Conservation (phyloP, 2,113 vertebrate species). For the Osmerus mordax region DNA sequence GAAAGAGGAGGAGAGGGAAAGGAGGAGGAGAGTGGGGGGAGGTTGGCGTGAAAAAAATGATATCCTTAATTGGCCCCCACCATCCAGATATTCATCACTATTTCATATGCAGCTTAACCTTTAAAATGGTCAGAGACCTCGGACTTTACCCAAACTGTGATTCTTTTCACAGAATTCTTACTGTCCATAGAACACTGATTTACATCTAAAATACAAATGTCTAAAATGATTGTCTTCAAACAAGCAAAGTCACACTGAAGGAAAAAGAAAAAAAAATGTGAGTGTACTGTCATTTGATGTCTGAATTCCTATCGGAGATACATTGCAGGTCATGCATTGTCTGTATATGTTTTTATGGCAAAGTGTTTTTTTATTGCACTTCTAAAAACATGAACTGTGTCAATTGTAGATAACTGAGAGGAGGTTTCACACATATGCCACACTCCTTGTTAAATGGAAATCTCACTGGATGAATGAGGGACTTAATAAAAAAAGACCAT, state of each 20-base stretch:
- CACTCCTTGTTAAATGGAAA: conserved; percentile 35
- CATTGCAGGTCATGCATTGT: neutral
- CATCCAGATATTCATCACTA: conserved; percentile 71
- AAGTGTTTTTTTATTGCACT: conserved; percentile 25
- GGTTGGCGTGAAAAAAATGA: conserved; percentile 42
- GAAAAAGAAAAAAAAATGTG: neutral
- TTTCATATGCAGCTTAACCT: conserved; percentile 81
- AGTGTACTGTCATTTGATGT: neutral
- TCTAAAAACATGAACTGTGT: neutral
- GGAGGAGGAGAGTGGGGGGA: conserved; percentile 7
- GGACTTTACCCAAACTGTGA: conserved; percentile 8
- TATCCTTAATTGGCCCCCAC: conserved; percentile 81
- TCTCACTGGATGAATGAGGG: conserved; percentile 52
- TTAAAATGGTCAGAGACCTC: conserved; percentile 55
- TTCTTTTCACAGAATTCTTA: conserved; percentile 14
- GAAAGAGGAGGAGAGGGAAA: conserved; percentile 41
- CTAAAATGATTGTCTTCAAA: neutral
- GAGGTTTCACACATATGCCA: too few relatives aligned
- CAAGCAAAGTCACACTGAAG: neutral
- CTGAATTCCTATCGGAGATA: neutral
- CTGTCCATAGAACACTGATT: neutral
- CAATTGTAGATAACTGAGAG: too few relatives aligned
- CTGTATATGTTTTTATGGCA: conserved; percentile 15
- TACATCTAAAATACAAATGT: neutral
- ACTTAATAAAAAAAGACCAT: conserved; percentile 58